These are phyloP conservation scores for Crotalus viridis DNA, from an alignment of 2,113 vertebrate species.

Conservation along the genomic window DNA sequence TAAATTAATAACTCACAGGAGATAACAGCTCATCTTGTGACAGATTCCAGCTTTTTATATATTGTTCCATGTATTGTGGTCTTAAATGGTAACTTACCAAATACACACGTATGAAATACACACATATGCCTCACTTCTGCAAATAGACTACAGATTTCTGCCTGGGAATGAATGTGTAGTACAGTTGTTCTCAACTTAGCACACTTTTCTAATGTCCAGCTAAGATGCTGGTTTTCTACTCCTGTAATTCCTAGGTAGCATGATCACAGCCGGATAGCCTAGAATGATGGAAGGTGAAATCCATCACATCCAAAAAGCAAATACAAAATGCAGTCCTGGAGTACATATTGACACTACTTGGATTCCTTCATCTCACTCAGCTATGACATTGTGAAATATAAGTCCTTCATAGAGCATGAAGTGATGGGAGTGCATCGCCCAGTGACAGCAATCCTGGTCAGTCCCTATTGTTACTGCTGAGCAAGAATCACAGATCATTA, in stretches of 20 bases:
- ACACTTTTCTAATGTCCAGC: not conserved
- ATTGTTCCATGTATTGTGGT: not conserved
- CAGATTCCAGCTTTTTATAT: not conserved
- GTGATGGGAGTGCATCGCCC: not conserved
- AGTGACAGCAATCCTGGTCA: not conserved
- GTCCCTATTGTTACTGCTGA: not conserved
- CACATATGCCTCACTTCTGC: not conserved
- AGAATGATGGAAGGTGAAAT: not conserved
- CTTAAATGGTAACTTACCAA: not conserved
- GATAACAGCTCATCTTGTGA: not conserved
- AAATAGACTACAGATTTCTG: not conserved
- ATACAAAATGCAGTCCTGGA: not conserved
- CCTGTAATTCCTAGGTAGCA: not conserved
- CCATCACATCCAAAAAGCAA: not conserved
- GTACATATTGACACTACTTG: not conserved
- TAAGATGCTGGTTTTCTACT: not conserved
- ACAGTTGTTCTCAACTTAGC: not conserved
- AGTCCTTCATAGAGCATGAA: not conserved
- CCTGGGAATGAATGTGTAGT: not conserved
- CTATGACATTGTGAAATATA: not conserved
- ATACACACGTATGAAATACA: not conserved
- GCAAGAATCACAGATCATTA: not conserved
- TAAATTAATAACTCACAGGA: not conserved
- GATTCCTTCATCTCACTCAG: not conserved
- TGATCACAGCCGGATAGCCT: not conserved